Percentiles rank a stretch among this genome's conserved stretches.
Conservation (phyloP, 2,113 vertebrate species). For the Suncus etruscus region DNA sequence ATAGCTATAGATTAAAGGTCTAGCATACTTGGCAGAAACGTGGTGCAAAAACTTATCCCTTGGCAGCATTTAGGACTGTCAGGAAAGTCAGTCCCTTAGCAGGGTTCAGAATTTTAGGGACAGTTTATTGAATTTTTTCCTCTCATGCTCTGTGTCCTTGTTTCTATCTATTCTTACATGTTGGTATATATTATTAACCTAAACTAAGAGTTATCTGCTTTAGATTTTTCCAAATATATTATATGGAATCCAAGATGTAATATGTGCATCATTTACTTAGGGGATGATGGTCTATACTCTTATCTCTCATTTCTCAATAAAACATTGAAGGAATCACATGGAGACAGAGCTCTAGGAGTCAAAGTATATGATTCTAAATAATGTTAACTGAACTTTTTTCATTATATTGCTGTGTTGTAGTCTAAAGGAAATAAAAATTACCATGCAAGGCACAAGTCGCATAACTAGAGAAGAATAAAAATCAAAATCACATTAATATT, state of each 20-base stretch:
- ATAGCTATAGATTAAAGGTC: neutral
- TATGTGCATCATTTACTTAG: neutral
- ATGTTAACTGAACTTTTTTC: neutral
- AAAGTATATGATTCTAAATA: slow-evolving; percentile 30
- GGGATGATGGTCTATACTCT: neutral
- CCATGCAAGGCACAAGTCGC: neutral
- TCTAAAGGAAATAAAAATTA: neutral
- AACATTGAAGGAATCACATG: neutral
- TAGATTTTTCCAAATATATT: neutral
- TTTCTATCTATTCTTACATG: neutral
- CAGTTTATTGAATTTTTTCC: accelerated
- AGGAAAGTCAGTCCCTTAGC: neutral
- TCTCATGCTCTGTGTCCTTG: neutral
- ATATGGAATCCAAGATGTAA: neutral
- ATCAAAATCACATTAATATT: slow-evolving; percentile 41
- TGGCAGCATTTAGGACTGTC: neutral
- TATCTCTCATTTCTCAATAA: slow-evolving; percentile 10
- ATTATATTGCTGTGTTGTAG: neutral
- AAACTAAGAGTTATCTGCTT: neutral
- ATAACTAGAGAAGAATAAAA: slow-evolving; percentile 5
- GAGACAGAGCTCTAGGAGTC: neutral
- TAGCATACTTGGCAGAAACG: neutral
- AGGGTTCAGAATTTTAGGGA: neutral
- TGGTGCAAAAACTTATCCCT: neutral
- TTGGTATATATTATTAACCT: neutral